Evolutionary conservation across 1,140 invertebrate genomes (phyloP).

Genomic region (Plodia interpunctella): DNA sequence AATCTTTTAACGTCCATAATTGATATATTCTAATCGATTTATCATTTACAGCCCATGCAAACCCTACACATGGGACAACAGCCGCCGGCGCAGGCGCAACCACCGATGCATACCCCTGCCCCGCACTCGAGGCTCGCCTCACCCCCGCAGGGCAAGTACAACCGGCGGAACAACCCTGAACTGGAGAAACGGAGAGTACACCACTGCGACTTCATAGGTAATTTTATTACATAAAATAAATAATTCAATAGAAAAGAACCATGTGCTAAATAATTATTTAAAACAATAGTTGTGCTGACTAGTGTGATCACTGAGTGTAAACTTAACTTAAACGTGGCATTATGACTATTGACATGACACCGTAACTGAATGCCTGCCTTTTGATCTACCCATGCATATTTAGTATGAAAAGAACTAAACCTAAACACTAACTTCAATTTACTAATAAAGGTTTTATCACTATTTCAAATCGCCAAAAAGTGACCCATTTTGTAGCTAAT

Average conservation of each 20-base stretch:
- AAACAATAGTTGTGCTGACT: too few species aligned
- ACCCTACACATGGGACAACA: constrained; percentile 59
- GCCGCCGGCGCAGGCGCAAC: constrained; percentile 47
- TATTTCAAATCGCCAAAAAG: background rate
- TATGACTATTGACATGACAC: too few species aligned
- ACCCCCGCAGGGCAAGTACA: constrained; percentile 81
- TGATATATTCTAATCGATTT: background rate
- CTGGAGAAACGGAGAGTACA: constrained; percentile 95
- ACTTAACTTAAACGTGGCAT: too few species aligned
- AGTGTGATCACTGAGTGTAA: too few species aligned
- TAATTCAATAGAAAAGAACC: too few species aligned
- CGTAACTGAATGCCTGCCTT: too few species aligned
- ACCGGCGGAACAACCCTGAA: constrained; percentile 96
- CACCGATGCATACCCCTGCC: constrained; percentile 38
- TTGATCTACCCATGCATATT: too few species aligned
- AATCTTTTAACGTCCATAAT: too few species aligned
- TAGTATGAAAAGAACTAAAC: too few species aligned
- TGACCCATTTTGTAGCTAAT: background rate
- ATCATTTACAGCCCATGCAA: constrained; percentile 39
- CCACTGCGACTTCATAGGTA: constrained; percentile 96
- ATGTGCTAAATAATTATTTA: too few species aligned
- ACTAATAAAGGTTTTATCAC: too few species aligned
- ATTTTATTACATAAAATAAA: constrained; percentile 41
- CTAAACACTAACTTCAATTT: too few species aligned
- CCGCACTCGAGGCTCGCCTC: constrained; percentile 58